A percentile compares a stretch with the other conserved stretches of the same genome.
Conservation (phyloP, 2,888 invertebrate genomes). For the Epinotia ramella region DNA sequence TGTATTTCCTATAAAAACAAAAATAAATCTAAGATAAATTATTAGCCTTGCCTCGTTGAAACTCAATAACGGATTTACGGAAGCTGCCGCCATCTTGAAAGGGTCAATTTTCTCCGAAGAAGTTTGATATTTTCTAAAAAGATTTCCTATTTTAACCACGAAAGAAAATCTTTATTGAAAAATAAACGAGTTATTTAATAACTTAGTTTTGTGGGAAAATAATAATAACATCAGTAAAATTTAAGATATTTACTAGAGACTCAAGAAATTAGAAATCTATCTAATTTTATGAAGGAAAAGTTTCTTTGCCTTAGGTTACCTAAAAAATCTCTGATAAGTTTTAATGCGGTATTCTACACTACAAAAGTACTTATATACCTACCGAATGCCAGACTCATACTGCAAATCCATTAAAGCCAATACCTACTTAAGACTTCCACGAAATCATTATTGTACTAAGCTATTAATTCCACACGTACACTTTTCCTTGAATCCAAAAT, state of each 20-base stretch:
- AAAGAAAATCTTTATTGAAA: conserved; percentile 14
- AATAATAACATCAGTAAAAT: neutral
- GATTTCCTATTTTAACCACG: conserved; percentile 21
- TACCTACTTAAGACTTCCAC: neutral
- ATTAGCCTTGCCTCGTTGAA: conserved; percentile 24
- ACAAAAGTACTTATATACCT: neutral
- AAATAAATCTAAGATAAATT: conserved; percentile 25
- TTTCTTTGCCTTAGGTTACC: neutral
- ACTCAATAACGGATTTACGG: conserved; percentile 41
- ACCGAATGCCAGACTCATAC: neutral
- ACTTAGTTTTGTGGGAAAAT: neutral
- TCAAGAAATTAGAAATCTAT: neutral
- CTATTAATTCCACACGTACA: neutral
- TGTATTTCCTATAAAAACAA: neutral
- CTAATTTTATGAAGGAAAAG: neutral
- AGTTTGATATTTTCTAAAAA: conserved; percentile 34
- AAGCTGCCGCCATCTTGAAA: conserved; percentile 29
- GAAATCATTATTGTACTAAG: neutral
- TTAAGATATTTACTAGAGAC: too few relatives aligned
- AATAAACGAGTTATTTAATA: conserved; percentile 10
- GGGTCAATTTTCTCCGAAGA: conserved; percentile 38
- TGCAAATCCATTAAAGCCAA: neutral
- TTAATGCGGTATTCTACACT: neutral
- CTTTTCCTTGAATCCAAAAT: neutral
- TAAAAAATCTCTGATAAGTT: neutral